Percentiles rank a stretch among this genome's conserved stretches.
Conservation (phyloP, 92 coral and sea anemone species). For the Zoanthus sociatus region DNA sequence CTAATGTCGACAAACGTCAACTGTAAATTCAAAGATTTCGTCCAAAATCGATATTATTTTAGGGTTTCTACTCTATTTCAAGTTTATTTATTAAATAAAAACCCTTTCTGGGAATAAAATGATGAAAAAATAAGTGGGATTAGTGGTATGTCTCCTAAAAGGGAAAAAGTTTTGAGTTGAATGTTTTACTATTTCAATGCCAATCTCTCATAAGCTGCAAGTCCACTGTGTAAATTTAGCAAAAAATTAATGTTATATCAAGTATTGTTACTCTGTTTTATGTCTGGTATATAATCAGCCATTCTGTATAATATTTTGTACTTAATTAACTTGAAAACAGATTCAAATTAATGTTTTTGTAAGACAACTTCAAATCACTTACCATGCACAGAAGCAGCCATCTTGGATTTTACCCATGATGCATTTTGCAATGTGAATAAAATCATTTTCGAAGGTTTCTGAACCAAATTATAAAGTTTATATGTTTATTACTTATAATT, state of each 20-base stretch:
- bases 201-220: conserved; percentile 28
- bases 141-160: not conserved
- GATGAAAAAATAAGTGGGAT: conserved; percentile 28
- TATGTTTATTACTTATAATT: too few relatives aligned
- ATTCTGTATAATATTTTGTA: not conserved
- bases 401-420: not conserved
- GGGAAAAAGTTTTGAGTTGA: too few relatives aligned
- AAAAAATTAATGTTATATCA: not conserved
- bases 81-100: conserved; percentile 24
- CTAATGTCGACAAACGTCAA: conserved; percentile 24
- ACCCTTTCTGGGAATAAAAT: conserved; percentile 26
- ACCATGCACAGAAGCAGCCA: not conserved
- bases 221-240: conserved; percentile 19
- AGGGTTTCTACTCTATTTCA: conserved; percentile 42
- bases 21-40: conserved; percentile 35
- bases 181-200: not conserved
- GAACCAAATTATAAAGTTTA: too few relatives aligned
- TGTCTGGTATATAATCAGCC: not conserved
- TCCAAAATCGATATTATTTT: conserved; percentile 33
- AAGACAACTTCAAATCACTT: not conserved
- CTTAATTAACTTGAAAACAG: not conserved
- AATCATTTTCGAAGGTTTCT: not conserved
- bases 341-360: not conserved
- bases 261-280: not conserved
- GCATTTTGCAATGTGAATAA: not conserved